Evolutionary conservation across 2,888 invertebrate genomes (phyloP), one percentile per base, ranked within the genome.

Genomic region (Chloroclysta siterata): DNA sequence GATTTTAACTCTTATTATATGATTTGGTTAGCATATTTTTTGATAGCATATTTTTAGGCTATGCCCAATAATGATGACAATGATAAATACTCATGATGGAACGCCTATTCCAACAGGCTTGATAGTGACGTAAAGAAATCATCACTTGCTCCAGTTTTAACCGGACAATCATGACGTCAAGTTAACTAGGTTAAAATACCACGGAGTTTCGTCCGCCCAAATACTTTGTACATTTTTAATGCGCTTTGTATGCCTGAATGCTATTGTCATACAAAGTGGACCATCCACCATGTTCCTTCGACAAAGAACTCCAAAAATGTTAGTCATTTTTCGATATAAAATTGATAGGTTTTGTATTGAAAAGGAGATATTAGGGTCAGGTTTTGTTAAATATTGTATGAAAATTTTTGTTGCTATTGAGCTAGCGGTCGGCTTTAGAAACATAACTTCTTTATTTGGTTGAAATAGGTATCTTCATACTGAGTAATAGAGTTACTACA

Each of bases 211-310:
- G 63, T 57, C 54, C 63, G 50, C 50, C 52, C 44, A 59, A 68
- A 70, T 68, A 62, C 57, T 54, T 63, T 63, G 50, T 68, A 59
- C 59, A 65, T 71, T 63, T 63, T 62, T 62, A 58, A 69, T 62
- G 52, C 17, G 55, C 42, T 36, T 54, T 59, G 51, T 64, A 61
- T 53, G 44, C 55, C 48, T 51, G 63, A 59, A 52, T 55, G 54
- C 55, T 53, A 51, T 60, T 60, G 60, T 60, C 47, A 14, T 28
- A 53, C 52, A 60, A 55, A 56, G 39, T 44, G 15, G 44, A 14
- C 47, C 29, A 51, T 47, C 55, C 50, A 17, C 39, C 47, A 17
- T 42, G 17, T 44, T 22, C 29, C 51, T 46, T 39, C 22, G 13
- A 46, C 58, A 54, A 59, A 33, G 10, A 36, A 28, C 50, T 0